Evolutionary conservation across 2,888 invertebrate species (phyloP), one percentile per base, ranked within the genome.

Genomic region (Pristionchus fissidentatus): DNA sequence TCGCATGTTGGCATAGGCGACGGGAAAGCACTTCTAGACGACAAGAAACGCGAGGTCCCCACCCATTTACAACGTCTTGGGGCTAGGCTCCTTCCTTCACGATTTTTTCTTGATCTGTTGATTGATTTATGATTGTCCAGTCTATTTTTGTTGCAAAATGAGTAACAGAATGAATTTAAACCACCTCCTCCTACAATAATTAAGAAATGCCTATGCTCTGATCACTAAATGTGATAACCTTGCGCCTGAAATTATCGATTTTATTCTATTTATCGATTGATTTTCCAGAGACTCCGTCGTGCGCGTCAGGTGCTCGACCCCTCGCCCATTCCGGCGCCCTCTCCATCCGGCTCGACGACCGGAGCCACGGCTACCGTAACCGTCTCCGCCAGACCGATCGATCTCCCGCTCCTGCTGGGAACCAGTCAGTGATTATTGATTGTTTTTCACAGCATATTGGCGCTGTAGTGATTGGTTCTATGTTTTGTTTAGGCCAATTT

Each of bases 251-350:
- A n/a, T n/a, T n/a, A n/a, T n/a, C n/a, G n/a, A n/a, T n/a, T n/a
- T n/a, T n/a, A n/a, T n/a, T n/a, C n/a, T n/a, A n/a, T n/a, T n/a
- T n/a, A n/a, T n/a, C n/a, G n/a, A n/a, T n/a, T n/a, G n/a, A n/a
- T n/a, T n/a, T n/a, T 70, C 0, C 43, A 77, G 75, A 22, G 75
- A 0, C 19, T 77, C 19, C 75, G 75, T n/a, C 19, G 41, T n/a
- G 75, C 49, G 22, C 75, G 75, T n/a, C 75, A 77, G 49, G 75
- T 77, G 32, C 49, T 77, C 19, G 75, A 77, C 10, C 75, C 75
- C 26, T 77, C 75, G 13, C 75, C 75, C 0, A 77, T 77, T 49
- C 75, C 46, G 10, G 46, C 75, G 4, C 75, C 75, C 8, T 77
- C 75, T 13, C 49, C 75, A 5, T 49, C 46, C 32, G 49, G 75